Evolutionary conservation across 1,140 invertebrate genomes (phyloP).

Genomic region (Zelostemma sp.): DNA sequence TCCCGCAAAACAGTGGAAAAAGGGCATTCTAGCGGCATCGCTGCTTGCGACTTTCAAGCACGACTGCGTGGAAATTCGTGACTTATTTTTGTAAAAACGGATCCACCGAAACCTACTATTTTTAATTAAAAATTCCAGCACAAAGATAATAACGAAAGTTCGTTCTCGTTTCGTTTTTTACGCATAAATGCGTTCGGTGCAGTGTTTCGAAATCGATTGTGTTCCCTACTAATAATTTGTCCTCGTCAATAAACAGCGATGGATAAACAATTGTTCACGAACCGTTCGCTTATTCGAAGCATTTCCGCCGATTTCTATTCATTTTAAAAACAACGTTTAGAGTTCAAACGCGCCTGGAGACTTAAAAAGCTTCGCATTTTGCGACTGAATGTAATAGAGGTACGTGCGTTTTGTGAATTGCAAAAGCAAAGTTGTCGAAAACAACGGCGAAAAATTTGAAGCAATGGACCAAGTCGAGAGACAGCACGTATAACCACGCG

Average conservation of each 20-base stretch:
- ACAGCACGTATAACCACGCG: constrained; percentile 1
- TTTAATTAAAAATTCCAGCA: no score
- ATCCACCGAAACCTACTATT: no score
- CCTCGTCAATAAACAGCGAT: no score
- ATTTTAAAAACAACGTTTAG: not conserved
- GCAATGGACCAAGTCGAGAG: not conserved
- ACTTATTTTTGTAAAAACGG: not conserved
- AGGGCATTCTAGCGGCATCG: not conserved
- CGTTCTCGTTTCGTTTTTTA: no score
- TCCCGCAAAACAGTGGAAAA: not conserved
- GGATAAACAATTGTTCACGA: no score
- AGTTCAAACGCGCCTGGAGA: constrained; percentile 2
- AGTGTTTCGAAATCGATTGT: no score
- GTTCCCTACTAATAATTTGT: no score
- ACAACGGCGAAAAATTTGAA: constrained; percentile 15
- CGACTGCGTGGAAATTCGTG: not conserved
- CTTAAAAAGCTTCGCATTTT: constrained; percentile 23
- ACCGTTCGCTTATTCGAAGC: not conserved
- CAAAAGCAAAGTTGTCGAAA: constrained; percentile 15
- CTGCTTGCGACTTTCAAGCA: not conserved
- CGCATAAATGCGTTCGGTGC: no score
- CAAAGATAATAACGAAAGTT: no score
- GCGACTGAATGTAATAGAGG: constrained; percentile 14
- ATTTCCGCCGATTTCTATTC: not conserved
- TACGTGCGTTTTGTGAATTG: constrained; percentile 25